These are phyloP conservation scores for Muntiacus reevesi DNA, from an alignment of 2,113 vertebrate species.

Conservation along the genomic window DNA sequence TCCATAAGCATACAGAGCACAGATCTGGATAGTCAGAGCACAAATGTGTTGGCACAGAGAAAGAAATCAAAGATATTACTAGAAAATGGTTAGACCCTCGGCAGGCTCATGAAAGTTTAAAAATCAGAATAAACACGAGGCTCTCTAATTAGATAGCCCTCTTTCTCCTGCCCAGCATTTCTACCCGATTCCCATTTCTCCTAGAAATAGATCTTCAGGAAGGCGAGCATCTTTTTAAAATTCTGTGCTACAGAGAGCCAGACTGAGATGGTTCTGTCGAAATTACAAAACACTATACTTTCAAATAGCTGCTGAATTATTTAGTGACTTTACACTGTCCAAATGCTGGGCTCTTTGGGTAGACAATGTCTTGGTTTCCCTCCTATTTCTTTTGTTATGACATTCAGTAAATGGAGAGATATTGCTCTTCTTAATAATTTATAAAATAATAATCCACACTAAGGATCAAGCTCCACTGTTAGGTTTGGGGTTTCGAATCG, in stretches of 20 bases:
- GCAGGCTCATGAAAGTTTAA: conserved; percentile 72
- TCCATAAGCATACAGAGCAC: background rate
- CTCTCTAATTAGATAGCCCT: conserved; percentile 57
- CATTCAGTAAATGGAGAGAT: conserved; percentile 80
- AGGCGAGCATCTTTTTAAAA: conserved; percentile 59
- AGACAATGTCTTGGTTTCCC: conserved; percentile 84
- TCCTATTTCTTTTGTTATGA: conserved; percentile 77
- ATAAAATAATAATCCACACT: conserved; percentile 72
- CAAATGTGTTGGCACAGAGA: background rate
- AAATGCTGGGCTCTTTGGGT: conserved; percentile 81
- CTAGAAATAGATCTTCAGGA: conserved; percentile 41
- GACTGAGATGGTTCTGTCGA: conserved; percentile 63
- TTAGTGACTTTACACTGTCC: conserved; percentile 83
- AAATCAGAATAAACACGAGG: conserved; percentile 46
- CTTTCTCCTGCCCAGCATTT: conserved; percentile 34
- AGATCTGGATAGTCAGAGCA: background rate
- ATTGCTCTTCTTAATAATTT: conserved; percentile 81
- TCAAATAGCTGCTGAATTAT: conserved; percentile 86
- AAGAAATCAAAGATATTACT: conserved; percentile 50
- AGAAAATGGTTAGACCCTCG: conserved; percentile 38
- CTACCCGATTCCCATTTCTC: conserved; percentile 10
- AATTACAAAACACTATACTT: conserved; percentile 81
- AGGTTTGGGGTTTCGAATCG: conserved; percentile 45
- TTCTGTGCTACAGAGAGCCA: conserved; percentile 25
- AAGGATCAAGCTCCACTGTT: conserved; percentile 56